Evolutionary conservation across 2,888 invertebrate species (phyloP), one percentile per base, ranked within the genome.

Genomic region (Odontocolon sp.): DNA sequence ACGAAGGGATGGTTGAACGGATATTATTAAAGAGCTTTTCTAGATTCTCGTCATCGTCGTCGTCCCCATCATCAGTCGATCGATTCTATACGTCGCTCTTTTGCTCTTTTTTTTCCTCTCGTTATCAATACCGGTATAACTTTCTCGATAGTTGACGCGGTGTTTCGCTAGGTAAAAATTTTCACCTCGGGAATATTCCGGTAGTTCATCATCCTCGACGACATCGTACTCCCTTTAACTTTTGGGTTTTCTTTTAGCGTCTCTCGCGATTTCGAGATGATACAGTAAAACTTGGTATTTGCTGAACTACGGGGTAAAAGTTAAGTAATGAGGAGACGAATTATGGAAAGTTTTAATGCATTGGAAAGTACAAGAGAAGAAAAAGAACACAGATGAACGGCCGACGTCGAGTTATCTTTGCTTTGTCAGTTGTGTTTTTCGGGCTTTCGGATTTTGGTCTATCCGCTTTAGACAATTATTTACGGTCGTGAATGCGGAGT

Each of bases 1-100:
- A 18, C 14, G 52, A 26, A 31, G 8, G 66, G 31, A 57, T 56
- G 56, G 69, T 16, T 6, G 21, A 57, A 28, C 56, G 40, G 57
- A 75, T 61, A 38, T 68, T 47, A 54, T 63, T 63, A 47, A 52
- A 74, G 36, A 52, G 1, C 31, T 57, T 38, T 38, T 56, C 6
- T 6, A 16, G 36, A 57, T 18, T 45, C 54, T 40, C 26, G n/a
- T 33, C 14, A 3, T 42, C 6, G 23, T 9, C 23, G 21, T 36
- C 18, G 18, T 42, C 42, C 31, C 26, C 4, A n/a, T 4, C 8
- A 26, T 31, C 14, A 36, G 28, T 28, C 1, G 18, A 8, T 23
- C 21, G 36, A 16, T n/a, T 31, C 3, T n/a, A 16, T 42, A 21
- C 9, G 9, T 8, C 11, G 31, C 56, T 56, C 54, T 33, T 52